Base-by-base conservation (phyloP, 2,888 invertebrate species). In the Sphaerophoria rueppellii region DNA sequence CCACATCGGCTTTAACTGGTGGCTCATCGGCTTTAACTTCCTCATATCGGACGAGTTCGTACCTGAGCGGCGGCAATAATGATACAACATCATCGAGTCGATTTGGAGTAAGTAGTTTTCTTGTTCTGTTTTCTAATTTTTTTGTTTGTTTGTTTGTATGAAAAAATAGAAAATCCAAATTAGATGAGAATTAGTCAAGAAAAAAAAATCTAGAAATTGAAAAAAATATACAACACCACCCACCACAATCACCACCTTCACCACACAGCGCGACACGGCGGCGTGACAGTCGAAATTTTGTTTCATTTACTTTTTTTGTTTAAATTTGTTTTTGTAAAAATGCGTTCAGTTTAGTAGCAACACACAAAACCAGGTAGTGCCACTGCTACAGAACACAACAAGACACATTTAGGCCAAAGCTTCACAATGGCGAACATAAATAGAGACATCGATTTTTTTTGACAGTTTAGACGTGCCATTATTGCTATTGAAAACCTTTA, bases 51-150 rank as follows among this genome's bases (percentile, higher is more conserved):
- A 89, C 88, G 78, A 89, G 88, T 86, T 88, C 90, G 85, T 89
- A 90, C 86, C 88, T 89, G 81, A 89, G 86, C 86, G 75, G 89
- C 67, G 88, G 89, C 87, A 90, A 87, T 87, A 90, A 91, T 91
- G 91, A 91, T 90, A 88, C 91, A 90, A 81, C 89, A 89, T 86
- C 91, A 87, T 89, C 89, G 88, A 89, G 89, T 90, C 90, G 91
- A 91, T 91, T 90, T 90, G 91, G 92, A 91, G 91, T 92, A 89
- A 92, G 92, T 92, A 89, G 40, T 79, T 65, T 76, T 71, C 5
- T 87, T 83, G 9, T 7, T 40, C 40, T 7, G 0, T 40, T 6
- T 7, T 6, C 9, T 40, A 7, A 40, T 40, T 4, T 2, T 40
- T 40, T 40, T 40, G 40, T 40, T 40, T 24, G 24, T 9, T 43